Evolutionary conservation across 2,888 invertebrate species (phyloP), one percentile per base, ranked within the genome.

Genomic region (Himalopsyche japonica): DNA sequence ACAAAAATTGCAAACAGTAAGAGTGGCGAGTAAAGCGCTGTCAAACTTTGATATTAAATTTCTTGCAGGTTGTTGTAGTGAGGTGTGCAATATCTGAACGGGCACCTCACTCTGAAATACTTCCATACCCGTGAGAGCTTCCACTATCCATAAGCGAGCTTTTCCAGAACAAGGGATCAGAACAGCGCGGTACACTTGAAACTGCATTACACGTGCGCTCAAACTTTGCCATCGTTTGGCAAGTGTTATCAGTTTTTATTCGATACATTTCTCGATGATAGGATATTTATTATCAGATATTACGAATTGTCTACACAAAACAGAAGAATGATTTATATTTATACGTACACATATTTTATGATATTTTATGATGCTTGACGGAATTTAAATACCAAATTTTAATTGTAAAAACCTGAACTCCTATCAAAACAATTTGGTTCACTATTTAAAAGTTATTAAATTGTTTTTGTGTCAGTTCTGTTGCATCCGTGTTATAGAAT

Each of bases 21-120:
- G n/a, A 57, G 57, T 57, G 20, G 57, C 57, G 57, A 57, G 57
- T 24, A 57, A 57, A 57, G n/a, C 34, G 77, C 82, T 82, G 82
- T 82, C 82, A 82, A 82, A 82, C 48, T 82, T 82, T 77, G 82
- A 82, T 82, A 82, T 82, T 82, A 82, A 82, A 82, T 82, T 82
- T 82, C 82, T 78, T 77, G 78, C 77, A 48, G 57, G 57, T 24
- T 70, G 76, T 70, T 81, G 32, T 81, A 57, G 81, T 32, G 57
- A 57, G 57, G 57, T 57, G 57, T 57, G 57, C 57, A 57, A 57
- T 20, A 57, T 57, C 57, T 57, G 57, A 10, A 57, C 8, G 24
- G n/a, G 57, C 57, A 57, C 57, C 20, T 57, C 20, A 57, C 57
- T 57, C 8, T n/a, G 24, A 57, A 57, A 57, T 57, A 57, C n/a